Base-by-base conservation (phyloP, 2,888 invertebrate genomes). In the Atrina japonica region DNA sequence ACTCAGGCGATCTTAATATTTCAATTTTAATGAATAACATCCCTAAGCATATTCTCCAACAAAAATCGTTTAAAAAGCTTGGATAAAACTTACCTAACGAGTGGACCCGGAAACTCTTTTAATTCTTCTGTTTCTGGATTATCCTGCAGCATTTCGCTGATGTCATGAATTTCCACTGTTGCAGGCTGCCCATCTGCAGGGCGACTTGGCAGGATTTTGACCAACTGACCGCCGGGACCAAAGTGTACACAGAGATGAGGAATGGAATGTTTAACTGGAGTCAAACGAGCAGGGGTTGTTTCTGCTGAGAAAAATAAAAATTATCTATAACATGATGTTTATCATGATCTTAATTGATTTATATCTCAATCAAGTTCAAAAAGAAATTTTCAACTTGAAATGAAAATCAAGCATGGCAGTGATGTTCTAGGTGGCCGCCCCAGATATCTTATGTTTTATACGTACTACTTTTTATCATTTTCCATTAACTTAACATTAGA, bases 161-260 rank as follows among this genome's bases (percentile, higher is more conserved):
- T 91, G 86, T 94, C 93, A 81, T 94, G 91, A 81, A 97, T 91
- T 89, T 95, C 95, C 58, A 97, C 94, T 71, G 93, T 92, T 72
- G 96, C 95, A 55, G 94, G 93, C 88, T 94, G 93, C 16, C 95
- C 95, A 89, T 96, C 96, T 77, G 93, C 92, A 29, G 96, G 95
- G 89, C 95, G 94, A 88, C 94, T 93, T 7, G 96, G 94, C 78
- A 94, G 93, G 58, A 96, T 94, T 86, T 95, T 93, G 73, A 97
- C 92, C 86, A 97, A 90, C 86, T 95, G 93, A 59, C 95, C 95
- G 50, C 83, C 82, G 1, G 89, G 86, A 21, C 88, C 86, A 81
- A 92, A 90, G 59, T 84, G 77, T 56, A 85, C 89, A 55, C 90
- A 87, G 65, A 94, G 91, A 88, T 97, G 97, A n/a, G 96, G 95